These are phyloP conservation scores for Larimichthys polyactis DNA, from an alignment of 2,113 vertebrate species.

Conservation along the genomic window DNA sequence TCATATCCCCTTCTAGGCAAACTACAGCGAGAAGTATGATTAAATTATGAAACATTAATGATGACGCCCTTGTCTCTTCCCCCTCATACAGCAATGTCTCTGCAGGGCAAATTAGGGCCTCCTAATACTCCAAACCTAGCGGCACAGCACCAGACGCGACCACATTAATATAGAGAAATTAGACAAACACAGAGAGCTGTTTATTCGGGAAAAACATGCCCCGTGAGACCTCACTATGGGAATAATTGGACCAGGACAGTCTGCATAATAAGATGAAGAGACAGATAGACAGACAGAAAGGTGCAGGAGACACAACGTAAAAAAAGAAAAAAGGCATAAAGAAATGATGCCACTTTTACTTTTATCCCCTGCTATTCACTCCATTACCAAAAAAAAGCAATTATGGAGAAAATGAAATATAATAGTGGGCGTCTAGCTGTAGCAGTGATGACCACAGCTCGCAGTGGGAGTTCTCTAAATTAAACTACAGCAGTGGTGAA, in stretches of 20 bases:
- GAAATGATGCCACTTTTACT: slow-evolving; percentile 15
- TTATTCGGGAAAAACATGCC: slow-evolving; percentile 61
- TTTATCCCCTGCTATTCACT: slow-evolving; percentile 54
- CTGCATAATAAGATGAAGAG: slow-evolving; percentile 29
- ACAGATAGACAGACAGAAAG: slow-evolving; percentile 7
- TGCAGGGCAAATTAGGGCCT: slow-evolving; percentile 50
- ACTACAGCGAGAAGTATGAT: slow-evolving; percentile 56
- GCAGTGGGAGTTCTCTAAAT: slow-evolving; percentile 44
- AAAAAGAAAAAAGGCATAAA: slow-evolving; percentile 30
- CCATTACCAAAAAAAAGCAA: slow-evolving; percentile 53
- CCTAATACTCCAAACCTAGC: slow-evolving; percentile 37
- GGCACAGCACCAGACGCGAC: slow-evolving; percentile 27
- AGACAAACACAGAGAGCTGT: slow-evolving; percentile 66
- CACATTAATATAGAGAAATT: slow-evolving; percentile 67
- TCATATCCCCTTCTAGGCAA: slow-evolving; percentile 39
- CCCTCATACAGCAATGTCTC: slow-evolving; percentile 29
- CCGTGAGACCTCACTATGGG: slow-evolving; percentile 45
- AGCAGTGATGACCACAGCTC: slow-evolving; percentile 40
- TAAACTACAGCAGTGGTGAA: slow-evolving; percentile 11
- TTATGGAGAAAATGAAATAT: slow-evolving; percentile 45
- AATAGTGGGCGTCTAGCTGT: slow-evolving; percentile 36
- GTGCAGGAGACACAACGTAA: slow-evolving; percentile 5
- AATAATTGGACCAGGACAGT: slow-evolving; percentile 46
- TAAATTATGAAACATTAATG: slow-evolving; percentile 77
- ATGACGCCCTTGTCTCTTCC: slow-evolving; percentile 36